Base-by-base conservation (phyloP, 2,888 invertebrate species). In the Acholoe squamosa region DNA sequence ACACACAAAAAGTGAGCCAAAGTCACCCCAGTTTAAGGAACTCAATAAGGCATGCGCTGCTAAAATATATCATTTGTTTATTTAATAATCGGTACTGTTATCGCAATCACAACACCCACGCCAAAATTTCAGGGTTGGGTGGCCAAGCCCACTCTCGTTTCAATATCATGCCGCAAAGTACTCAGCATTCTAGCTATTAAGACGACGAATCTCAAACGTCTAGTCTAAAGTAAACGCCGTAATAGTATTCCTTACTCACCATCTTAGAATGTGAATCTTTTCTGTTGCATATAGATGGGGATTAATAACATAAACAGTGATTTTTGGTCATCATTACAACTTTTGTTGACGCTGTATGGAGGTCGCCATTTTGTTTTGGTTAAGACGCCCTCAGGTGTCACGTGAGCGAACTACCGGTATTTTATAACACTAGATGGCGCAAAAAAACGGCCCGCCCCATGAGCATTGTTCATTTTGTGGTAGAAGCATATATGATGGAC, bases 271-370 rank as follows among this genome's bases (percentile, higher is more conserved):
- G 34, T 19, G 43, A 22, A 80, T 28, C 43, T 22, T 7, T 16
- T 80, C 19, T 80, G 34, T 14, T 34, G 22, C 34, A 12, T 14
- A 19, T 16, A 80, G 33, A 5, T 80, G 5, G 80, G 19, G 1
- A 80, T 80, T n/a, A 80, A 22, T 12, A 80, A n/a, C 22, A 80
- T 25, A 80, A 80, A 80, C 80, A 34, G 80, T 25, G 43, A 33
- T 34, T 80, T 76, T 22, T 43, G 25, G 3, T 5, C 80, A 43
- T 43, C 34, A 33, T 43, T 43, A 34, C 80, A n/a, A 22, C 80
- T 33, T 33, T 80, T 80, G 80, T 80, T 80, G 80, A 80, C 43
- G 80, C 80, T 80, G 43, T 43, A 43, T 80, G 80, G 80, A 80
- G 16, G 80, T 16, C 80, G 80, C 80, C 80, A 80, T 80, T 34